A percentile compares a stretch with the other conserved stretches of the same genome.
Conservation (phyloP, 2,113 vertebrate genomes). For the Zosterops lateralis region DNA sequence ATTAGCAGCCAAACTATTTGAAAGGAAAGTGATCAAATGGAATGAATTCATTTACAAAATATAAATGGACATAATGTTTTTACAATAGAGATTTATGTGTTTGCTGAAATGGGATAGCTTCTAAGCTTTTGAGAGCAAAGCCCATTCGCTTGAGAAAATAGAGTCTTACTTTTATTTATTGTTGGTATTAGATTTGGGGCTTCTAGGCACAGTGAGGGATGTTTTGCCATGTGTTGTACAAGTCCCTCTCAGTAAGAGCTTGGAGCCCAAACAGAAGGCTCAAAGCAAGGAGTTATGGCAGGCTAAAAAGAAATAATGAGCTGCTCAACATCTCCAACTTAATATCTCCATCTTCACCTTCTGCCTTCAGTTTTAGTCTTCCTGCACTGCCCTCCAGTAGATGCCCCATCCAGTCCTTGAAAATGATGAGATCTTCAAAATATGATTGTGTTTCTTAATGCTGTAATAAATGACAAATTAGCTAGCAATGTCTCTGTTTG, state of each 20-base stretch:
- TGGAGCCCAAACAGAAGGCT: not conserved
- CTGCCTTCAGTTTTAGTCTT: not conserved
- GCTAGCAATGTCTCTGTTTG: not conserved
- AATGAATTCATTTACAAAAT: constrained; percentile 37
- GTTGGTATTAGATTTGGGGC: not conserved
- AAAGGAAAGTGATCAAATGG: constrained; percentile 58
- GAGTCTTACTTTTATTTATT: not conserved
- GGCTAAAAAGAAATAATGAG: not conserved
- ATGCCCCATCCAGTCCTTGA: not conserved
- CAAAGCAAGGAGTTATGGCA: not conserved
- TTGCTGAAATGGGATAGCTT: not conserved
- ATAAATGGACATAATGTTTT: constrained; percentile 20
- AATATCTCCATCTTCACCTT: not conserved
- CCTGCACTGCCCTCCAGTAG: not conserved
- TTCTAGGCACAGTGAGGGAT: not conserved
- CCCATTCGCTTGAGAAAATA: not conserved
- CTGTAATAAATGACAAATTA: not conserved
- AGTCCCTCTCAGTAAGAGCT: not conserved
- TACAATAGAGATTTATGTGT: constrained; percentile 7
- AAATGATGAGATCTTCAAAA: not conserved
- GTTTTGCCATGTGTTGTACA: not conserved
- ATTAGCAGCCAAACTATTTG: constrained; percentile 45
- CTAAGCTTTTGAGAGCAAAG: constrained; percentile 28
- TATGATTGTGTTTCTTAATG: not conserved
- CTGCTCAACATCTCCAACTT: not conserved